Conservation (phyloP, 2,797 vertebrate species). For the Sparus aurata region DNA sequence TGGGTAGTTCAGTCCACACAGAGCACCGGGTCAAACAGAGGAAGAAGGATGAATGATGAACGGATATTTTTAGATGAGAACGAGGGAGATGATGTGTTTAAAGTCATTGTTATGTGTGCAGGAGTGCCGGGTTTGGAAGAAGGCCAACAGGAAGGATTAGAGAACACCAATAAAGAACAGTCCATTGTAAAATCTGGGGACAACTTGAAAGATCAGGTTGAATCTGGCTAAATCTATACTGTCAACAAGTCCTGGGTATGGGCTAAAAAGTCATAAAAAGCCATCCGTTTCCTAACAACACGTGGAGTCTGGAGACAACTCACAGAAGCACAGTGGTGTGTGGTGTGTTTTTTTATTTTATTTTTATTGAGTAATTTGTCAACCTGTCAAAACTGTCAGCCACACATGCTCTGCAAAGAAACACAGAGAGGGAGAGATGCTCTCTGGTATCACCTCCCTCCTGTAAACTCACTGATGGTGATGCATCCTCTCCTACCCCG, state of each 20-base stretch:
- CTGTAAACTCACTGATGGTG: no score
- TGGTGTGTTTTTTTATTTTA: no score
- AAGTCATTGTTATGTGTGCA: background rate
- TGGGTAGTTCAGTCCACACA: background rate
- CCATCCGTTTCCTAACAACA: background rate
- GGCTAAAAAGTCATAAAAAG: background rate
- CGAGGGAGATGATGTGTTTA: constrained; percentile 15
- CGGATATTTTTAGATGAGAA: constrained; percentile 21
- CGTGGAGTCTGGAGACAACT: no score
- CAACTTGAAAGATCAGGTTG: background rate
- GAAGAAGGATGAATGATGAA: constrained; percentile 8
- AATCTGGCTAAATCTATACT: background rate
- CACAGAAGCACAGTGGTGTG: no score
- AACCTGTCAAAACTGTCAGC: no score
- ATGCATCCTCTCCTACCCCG: no score
- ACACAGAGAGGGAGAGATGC: no score
- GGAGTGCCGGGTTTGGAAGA: constrained; percentile 4
- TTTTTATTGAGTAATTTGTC: no score
- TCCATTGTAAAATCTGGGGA: constrained; percentile 9
- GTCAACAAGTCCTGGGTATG: background rate
- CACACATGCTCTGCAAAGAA: no score
- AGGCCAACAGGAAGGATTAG: constrained; percentile 9
- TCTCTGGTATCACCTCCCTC: no score
- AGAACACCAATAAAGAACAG: background rate
- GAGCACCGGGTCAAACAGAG: constrained; percentile 4